Conservation (phyloP, 2,888 invertebrate species). For the Limnephilus rhombicus region DNA sequence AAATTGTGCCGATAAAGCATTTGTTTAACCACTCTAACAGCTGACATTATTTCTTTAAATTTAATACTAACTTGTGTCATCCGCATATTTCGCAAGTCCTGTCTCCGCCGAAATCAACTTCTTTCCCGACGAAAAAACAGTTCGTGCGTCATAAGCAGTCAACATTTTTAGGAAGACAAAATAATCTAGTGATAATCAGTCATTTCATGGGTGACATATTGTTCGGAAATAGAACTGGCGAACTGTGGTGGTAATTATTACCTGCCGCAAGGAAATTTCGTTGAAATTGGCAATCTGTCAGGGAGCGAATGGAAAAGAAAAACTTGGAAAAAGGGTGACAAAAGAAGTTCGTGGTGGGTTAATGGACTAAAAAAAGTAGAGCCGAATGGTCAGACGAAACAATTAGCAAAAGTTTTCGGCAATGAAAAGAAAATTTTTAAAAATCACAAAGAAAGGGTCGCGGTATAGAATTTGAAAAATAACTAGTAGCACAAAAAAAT, state of each 20-base stretch:
- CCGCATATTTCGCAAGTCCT: not conserved
- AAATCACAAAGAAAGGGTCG: not conserved
- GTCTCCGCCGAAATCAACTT: not conserved
- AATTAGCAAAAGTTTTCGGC: not conserved
- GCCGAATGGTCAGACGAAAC: not conserved
- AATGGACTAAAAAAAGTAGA: not conserved
- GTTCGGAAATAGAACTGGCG: conserved; percentile 13
- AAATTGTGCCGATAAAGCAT: not conserved
- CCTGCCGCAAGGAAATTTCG: not conserved
- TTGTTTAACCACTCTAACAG: not conserved
- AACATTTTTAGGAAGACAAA: conserved; percentile 9
- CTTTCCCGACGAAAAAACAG: not conserved
- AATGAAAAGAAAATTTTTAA: not conserved
- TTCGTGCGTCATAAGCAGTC: conserved; percentile 9
- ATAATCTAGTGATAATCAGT: conserved; percentile 19
- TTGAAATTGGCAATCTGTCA: conserved; percentile 26
- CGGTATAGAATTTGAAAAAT: not conserved
- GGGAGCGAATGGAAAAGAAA: not conserved
- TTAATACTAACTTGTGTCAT: not conserved
- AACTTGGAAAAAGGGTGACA: not conserved
- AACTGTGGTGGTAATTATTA: conserved; percentile 12
- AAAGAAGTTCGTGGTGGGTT: not conserved
- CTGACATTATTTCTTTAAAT: not conserved
- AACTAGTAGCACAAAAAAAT: not conserved
- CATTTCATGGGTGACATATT: conserved; percentile 38